Conservation (phyloP, 2,113 vertebrate genomes). For the Perccottus glenii region DNA sequence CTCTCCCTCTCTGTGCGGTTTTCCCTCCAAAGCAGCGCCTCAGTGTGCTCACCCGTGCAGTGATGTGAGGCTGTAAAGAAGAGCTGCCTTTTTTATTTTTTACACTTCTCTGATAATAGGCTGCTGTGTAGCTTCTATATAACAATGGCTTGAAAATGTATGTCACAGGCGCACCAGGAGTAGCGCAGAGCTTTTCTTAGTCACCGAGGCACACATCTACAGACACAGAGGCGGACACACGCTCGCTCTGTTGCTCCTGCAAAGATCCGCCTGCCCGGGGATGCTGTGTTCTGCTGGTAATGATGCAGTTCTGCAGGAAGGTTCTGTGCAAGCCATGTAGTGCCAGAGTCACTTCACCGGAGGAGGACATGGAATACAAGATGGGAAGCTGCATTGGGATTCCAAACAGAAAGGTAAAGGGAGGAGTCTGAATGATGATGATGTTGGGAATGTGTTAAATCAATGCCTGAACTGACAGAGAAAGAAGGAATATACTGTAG, state of each 20-base stretch:
- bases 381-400: slow-evolving; percentile 84
- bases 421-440: neutral
- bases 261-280: slow-evolving; percentile 43
- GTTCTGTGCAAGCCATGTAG: slow-evolving; percentile 83
- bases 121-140: slow-evolving; percentile 51
- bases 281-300: slow-evolving; percentile 64
- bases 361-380: slow-evolving; percentile 84
- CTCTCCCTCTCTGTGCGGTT: slow-evolving; percentile 30
- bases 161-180: slow-evolving; percentile 52
- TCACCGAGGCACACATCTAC: slow-evolving; percentile 47
- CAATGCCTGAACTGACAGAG: slow-evolving; percentile 6
- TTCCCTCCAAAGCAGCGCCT: slow-evolving; percentile 47
- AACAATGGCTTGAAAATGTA: slow-evolving; percentile 53
- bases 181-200: slow-evolving; percentile 41
- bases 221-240: slow-evolving; percentile 42
- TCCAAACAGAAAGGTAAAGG: slow-evolving; percentile 76
- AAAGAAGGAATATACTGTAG: neutral
- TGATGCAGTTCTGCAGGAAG: slow-evolving; percentile 82
- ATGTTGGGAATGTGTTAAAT: slow-evolving; percentile 13
- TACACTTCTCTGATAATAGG: slow-evolving; percentile 24
- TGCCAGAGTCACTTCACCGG: slow-evolving; percentile 77
- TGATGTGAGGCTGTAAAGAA: slow-evolving; percentile 31
- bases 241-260: slow-evolving; percentile 38
- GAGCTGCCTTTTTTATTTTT: slow-evolving; percentile 14
- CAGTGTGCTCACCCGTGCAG: slow-evolving; percentile 38